Conservation (phyloP, 2,888 invertebrate genomes). For the Cephalotes varians region DNA sequence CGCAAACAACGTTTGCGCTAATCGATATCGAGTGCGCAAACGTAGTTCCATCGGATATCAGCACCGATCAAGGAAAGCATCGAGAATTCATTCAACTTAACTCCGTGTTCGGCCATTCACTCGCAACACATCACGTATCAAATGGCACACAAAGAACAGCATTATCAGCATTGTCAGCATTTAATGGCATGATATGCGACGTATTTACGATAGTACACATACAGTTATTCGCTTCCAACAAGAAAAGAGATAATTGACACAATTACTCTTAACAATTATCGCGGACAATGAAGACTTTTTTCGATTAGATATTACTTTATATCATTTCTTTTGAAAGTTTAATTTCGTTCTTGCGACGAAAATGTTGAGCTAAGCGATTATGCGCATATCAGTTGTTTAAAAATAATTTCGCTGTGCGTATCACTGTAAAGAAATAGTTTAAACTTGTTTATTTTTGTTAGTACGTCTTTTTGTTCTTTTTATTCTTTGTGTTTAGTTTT, state of each 20-base stretch:
- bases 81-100: constrained; percentile 32
- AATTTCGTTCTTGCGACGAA: not conserved
- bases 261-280: not conserved
- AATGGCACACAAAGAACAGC: constrained; percentile 26
- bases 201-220: constrained; percentile 20
- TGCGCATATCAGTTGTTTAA: not conserved
- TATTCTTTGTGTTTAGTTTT: not conserved
- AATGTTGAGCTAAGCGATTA: not conserved
- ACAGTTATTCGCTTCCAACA: not conserved
- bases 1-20: constrained; percentile 41
- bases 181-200: constrained; percentile 3
- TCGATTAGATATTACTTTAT: not conserved
- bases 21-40: constrained; percentile 31
- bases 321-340: not conserved
- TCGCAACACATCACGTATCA: constrained; percentile 16
- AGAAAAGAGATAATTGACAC: not conserved
- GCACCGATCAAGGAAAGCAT: not conserved
- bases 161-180: constrained; percentile 32
- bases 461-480: not conserved
- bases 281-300: not conserved
- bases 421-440: not conserved
- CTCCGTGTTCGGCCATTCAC: constrained; percentile 21
- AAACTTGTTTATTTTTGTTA: not conserved
- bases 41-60: constrained; percentile 20
- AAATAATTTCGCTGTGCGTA: not conserved